Percentiles rank a stretch among this genome's conserved stretches.
These are phyloP conservation scores for Capromys pilorides DNA, from an alignment of 2,797 vertebrate genomes.

Conservation along the genomic window DNA sequence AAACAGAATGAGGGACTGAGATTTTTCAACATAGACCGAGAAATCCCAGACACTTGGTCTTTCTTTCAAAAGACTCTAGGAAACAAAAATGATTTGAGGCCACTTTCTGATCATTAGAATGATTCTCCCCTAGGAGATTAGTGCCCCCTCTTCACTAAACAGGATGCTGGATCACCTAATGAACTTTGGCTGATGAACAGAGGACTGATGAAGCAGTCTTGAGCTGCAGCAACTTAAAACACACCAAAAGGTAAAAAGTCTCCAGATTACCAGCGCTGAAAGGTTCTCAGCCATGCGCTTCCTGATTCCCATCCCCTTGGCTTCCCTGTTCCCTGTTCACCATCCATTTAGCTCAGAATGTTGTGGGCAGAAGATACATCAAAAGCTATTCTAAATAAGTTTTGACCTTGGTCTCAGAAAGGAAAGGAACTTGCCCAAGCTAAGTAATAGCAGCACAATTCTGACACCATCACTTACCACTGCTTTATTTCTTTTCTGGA, in stretches of 20 bases:
- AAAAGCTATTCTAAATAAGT: background rate
- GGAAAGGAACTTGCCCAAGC: background rate
- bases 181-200: background rate
- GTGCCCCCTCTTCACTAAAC: background rate
- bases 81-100: slow-evolving; percentile 5
- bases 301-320: background rate
- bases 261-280: background rate
- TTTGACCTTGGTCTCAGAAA: background rate
- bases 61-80: slow-evolving; percentile 51
- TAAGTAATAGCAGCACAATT: background rate
- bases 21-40: slow-evolving; percentile 35
- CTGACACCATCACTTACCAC: background rate
- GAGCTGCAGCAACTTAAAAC: slow-evolving; percentile 32
- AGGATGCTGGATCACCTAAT: background rate
- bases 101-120: background rate
- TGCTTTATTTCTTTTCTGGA: slow-evolving; percentile 24
- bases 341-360: background rate
- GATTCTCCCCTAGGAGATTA: background rate
- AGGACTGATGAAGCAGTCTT: background rate
- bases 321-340: background rate
- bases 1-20: background rate
- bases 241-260: slow-evolving; percentile 2
- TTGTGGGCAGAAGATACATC: background rate
- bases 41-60: slow-evolving; percentile 30
- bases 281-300: background rate